phyloP scores from a whole-genome alignment of 2,797 vertebrate species.

The Hypotaenidia philippensis region DNA sequence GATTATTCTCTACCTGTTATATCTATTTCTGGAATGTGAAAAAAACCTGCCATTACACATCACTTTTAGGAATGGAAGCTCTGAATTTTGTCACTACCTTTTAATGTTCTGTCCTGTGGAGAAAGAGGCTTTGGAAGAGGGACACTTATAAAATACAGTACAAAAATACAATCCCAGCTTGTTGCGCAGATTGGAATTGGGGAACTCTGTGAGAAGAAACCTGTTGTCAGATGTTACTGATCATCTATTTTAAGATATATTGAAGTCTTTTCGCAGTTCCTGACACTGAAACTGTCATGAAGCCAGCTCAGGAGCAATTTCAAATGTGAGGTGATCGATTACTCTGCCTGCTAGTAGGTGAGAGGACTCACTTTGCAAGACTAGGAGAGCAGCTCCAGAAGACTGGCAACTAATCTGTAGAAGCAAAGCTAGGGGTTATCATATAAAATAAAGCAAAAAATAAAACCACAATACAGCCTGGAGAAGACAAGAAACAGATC shows the following conservation, averaged over 20 bases:
- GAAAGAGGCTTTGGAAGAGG: slow-evolving; percentile 47
- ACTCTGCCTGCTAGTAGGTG: neutral
- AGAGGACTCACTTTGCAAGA: neutral
- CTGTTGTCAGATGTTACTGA: slow-evolving; percentile 46
- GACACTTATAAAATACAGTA: slow-evolving; percentile 49
- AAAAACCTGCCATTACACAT: neutral
- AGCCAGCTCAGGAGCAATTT: slow-evolving; percentile 33
- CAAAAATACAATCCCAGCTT: slow-evolving; percentile 42
- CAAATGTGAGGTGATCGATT: slow-evolving; percentile 27
- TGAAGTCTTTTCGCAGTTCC: slow-evolving; percentile 49
- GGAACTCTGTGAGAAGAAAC: slow-evolving; percentile 20
- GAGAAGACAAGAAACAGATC: no score
- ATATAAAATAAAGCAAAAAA: neutral
- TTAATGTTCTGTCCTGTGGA: slow-evolving; percentile 41
- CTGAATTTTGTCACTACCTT: slow-evolving; percentile 50
- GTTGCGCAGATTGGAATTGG: slow-evolving; percentile 29
- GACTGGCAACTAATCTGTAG: neutral
- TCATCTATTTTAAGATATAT: slow-evolving; percentile 48
- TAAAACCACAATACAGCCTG: neutral
- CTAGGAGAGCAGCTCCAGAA: neutral
- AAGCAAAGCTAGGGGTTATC: neutral
- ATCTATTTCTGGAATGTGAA: slow-evolving; percentile 56
- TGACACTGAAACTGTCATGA: neutral
- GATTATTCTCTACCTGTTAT: slow-evolving; percentile 37
- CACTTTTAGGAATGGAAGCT: slow-evolving; percentile 50